Percentiles rank a stretch among this genome's conserved stretches.
phyloP scores from a whole-genome alignment of 2,888 invertebrate species.

The Dichetophora obliterata region DNA sequence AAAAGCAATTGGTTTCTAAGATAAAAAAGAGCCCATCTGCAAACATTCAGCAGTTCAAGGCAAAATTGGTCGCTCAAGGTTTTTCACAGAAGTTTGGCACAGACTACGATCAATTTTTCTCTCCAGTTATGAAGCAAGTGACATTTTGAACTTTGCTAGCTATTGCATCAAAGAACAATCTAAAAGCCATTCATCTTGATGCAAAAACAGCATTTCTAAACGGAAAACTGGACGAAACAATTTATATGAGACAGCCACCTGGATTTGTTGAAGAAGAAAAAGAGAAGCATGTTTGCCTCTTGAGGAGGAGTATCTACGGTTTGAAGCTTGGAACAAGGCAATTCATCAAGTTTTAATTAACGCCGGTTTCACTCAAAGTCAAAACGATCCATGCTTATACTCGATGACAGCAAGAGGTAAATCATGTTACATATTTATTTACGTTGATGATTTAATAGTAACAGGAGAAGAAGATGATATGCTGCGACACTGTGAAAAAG shows the following conservation, averaged over 20 bases:
- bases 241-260: conserved; percentile 30
- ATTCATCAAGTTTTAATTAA: conserved; percentile 33
- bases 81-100: conserved; percentile 38
- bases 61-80: conserved; percentile 14
- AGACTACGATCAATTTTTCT: conserved; percentile 40
- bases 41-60: no score
- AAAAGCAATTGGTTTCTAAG: conserved; percentile 38
- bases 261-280: neutral
- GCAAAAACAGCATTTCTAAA: conserved; percentile 37
- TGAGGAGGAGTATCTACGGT: conserved; percentile 15
- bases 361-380: conserved; percentile 40
- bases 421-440: conserved; percentile 25
- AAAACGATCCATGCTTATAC: conserved; percentile 25
- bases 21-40: conserved; percentile 6
- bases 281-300: no score
- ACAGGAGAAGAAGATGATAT: no score
- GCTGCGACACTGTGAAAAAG: neutral
- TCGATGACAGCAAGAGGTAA: conserved; percentile 11
- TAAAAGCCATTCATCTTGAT: neutral
- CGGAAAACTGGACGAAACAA: conserved; percentile 27
- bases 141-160: neutral
- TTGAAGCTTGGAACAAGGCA: conserved; percentile 38
- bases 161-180: neutral
- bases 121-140: conserved; percentile 23
- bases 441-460: no score